Conservation (phyloP, 2,797 vertebrate genomes). For the Pelodytes ibericus region DNA sequence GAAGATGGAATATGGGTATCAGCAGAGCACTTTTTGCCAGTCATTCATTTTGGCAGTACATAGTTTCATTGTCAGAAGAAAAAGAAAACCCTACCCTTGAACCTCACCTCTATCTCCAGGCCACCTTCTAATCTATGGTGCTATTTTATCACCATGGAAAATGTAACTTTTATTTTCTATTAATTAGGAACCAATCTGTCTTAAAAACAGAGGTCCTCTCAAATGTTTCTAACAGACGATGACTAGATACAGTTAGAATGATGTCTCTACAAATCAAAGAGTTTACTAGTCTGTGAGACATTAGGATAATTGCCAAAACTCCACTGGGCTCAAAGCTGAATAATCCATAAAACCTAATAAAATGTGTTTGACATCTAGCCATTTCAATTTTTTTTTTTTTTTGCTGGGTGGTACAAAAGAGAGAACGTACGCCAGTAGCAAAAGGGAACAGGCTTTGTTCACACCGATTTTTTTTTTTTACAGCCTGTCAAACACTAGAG, state of each 20-base stretch:
- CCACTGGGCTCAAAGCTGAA: slow-evolving; percentile 27
- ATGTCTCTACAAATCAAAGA: slow-evolving; percentile 45
- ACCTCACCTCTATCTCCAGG: too few relatives aligned
- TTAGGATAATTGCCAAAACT: slow-evolving; percentile 50
- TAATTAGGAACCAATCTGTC: slow-evolving; percentile 35
- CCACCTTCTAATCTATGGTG: background rate
- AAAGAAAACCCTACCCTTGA: too few relatives aligned
- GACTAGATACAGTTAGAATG: slow-evolving; percentile 35
- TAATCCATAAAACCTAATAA: slow-evolving; percentile 43
- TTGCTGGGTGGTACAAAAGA: slow-evolving; percentile 23
- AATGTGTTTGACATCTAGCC: slow-evolving; percentile 31
- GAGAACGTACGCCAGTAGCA: slow-evolving; percentile 1
- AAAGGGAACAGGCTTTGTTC: slow-evolving; percentile 30
- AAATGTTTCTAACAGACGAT: slow-evolving; percentile 30
- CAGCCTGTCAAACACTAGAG: slow-evolving; percentile 21
- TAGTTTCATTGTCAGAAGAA: too few relatives aligned
- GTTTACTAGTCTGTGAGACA: slow-evolving; percentile 39
- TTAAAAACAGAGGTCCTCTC: slow-evolving; percentile 14
- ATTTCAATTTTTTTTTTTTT: slow-evolving; percentile 33
- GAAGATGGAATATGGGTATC: too few relatives aligned
- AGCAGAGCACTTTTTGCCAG: too few relatives aligned
- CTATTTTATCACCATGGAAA: slow-evolving; percentile 3
- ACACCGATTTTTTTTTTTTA: slow-evolving; percentile 14
- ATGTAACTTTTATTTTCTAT: background rate
- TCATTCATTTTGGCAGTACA: too few relatives aligned